Conservation (phyloP, 2,113 vertebrate genomes). For the Cynocephalus volans region DNA sequence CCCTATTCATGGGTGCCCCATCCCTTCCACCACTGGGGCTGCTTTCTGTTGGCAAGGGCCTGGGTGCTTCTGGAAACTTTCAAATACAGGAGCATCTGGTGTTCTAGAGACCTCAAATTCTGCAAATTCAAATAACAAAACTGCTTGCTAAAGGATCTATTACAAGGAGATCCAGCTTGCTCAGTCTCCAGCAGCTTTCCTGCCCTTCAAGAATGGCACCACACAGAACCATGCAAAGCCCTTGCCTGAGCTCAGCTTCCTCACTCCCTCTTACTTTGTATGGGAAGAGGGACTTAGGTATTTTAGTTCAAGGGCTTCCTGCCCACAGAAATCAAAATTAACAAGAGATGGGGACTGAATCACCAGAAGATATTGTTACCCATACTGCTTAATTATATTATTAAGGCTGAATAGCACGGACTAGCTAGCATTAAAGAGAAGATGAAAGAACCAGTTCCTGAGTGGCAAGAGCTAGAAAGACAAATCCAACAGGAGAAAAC, state of each 20-base stretch:
- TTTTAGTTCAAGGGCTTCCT: slow-evolving; percentile 1
- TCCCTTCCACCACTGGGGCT: neutral
- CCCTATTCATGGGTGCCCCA: neutral
- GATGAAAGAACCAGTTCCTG: neutral
- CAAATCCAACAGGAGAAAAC: neutral
- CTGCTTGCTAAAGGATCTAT: neutral
- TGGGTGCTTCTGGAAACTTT: slow-evolving; percentile 29
- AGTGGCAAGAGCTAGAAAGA: neutral
- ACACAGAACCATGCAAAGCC: neutral
- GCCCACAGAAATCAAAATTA: slow-evolving; percentile 53
- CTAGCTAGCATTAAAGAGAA: neutral
- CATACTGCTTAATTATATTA: neutral
- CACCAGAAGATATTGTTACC: neutral
- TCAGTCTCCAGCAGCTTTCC: neutral
- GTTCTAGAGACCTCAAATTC: neutral
- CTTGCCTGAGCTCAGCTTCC: neutral
- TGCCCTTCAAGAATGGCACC: neutral
- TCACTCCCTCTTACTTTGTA: neutral
- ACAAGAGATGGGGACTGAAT: neutral
- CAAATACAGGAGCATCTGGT: slow-evolving; percentile 17
- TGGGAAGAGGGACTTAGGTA: neutral
- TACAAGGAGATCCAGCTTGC: neutral
- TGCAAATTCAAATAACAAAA: slow-evolving; percentile 19
- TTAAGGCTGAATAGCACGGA: neutral
- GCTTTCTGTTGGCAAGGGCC: slow-evolving; percentile 46